Base-by-base conservation (phyloP, 1,140 invertebrate genomes). In the Araneus ventricosus region DNA sequence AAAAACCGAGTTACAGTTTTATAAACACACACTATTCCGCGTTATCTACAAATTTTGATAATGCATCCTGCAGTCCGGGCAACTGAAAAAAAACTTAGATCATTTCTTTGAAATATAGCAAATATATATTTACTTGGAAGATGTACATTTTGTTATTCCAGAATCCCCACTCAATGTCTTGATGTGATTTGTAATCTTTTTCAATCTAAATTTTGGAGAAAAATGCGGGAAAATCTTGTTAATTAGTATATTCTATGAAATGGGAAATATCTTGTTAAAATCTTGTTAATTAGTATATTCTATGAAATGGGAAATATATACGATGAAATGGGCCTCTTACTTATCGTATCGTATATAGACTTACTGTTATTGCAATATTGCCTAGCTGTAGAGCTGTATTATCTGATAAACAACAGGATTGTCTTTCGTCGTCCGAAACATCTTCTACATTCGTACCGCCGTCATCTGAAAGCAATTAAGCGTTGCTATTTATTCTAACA, bases 101-200 rank as follows among this genome's bases (percentile, higher is more conserved):
- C n/a, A n/a, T n/a, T n/a, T n/a, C n/a, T n/a, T n/a, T n/a, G n/a
- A n/a, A n/a, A n/a, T n/a, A n/a, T n/a, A n/a, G n/a, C n/a, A n/a
- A n/a, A n/a, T n/a, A n/a, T 52, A 80, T 34, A 63, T 79, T 86
- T 75, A 92, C 91, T 41, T 93, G 91, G 22, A 93, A 93, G 10
- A 93, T 93, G 6, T 88, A 88, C 22, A 93, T 52, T 8, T 80
- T 93, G 27, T 93, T 80, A 24, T 93, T 75, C 84, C 85, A 87
- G 14, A 94, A 67, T n/a, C 94, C 94, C 94, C 94, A 94, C 37
- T 94, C 94, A n/a, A 94, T 94, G 70, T 94, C 94, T 79, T 93
- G 24, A 7, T 84, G 41, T 59, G 93, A 90, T 34, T 87, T 17
- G 24, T 90, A 90, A 6, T 45, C 57, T 17, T 90, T 89, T n/a